Evolutionary conservation across 2,888 invertebrate genomes (phyloP).

Genomic region (Drosophila nr. fundita): DNA sequence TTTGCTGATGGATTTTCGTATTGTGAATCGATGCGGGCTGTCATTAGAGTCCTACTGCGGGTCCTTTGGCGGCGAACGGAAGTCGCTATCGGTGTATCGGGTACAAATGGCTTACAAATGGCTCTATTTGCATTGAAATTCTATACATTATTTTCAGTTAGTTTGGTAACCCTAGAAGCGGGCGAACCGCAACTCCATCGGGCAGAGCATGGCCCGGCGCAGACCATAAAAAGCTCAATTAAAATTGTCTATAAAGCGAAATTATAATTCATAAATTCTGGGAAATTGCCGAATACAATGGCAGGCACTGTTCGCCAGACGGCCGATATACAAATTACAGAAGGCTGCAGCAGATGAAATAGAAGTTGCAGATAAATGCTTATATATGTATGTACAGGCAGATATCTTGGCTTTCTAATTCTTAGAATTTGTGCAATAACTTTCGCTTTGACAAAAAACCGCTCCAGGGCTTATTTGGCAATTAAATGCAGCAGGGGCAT

Average conservation of each 20-base stretch:
- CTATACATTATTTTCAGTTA: conserved; percentile 41
- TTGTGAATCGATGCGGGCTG: conserved; percentile 32
- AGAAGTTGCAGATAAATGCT: conserved; percentile 39
- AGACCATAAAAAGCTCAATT: conserved; percentile 84
- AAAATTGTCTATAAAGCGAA: conserved; percentile 82
- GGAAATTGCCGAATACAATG: conserved; percentile 84
- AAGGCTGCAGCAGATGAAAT: conserved; percentile 38
- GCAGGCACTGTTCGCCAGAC: conserved; percentile 74
- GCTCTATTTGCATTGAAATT: conserved; percentile 68
- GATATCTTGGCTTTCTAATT: conserved; percentile 49
- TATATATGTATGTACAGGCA: conserved; percentile 17
- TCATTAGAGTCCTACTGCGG: conserved; percentile 50
- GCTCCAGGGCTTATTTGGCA: conserved; percentile 33
- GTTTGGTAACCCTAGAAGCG: conserved; percentile 15
- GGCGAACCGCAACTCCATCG: neutral
- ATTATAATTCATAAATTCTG: conserved; percentile 85
- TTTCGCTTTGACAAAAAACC: conserved; percentile 61
- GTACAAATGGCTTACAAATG: conserved; percentile 75
- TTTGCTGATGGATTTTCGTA: conserved; percentile 68
- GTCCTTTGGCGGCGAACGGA: conserved; percentile 48
- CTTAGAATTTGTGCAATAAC: conserved; percentile 53
- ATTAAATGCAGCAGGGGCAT: conserved; percentile 44
- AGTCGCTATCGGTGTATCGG: conserved; percentile 47
- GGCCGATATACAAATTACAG: conserved; percentile 70
- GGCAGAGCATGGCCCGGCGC: conserved; percentile 9